Conservation (phyloP, 1,140 invertebrate genomes). For the Solen grandis region DNA sequence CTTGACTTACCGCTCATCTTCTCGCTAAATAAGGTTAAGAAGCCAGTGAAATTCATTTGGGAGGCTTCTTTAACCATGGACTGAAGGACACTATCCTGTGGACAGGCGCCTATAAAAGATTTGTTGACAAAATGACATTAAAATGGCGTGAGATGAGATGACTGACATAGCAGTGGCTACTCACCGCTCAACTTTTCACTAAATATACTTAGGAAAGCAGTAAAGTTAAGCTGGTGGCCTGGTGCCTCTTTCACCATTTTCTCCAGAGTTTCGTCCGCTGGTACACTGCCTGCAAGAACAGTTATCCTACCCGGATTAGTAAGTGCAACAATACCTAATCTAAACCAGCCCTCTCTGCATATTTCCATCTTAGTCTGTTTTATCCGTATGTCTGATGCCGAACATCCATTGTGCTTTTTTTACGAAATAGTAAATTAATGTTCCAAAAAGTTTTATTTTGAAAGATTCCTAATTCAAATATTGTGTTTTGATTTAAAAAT, state of each 20-base stretch:
- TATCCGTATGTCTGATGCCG: too few species aligned
- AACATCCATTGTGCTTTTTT: too few species aligned
- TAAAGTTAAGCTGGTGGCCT: conserved; percentile 94
- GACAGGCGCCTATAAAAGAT: conserved; percentile 47
- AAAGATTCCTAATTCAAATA: too few species aligned
- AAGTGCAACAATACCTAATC: neutral
- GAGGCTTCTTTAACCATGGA: conserved; percentile 84
- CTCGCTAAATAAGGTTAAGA: conserved; percentile 98
- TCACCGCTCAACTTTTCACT: conserved; percentile 91
- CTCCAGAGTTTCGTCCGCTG: conserved; percentile 96
- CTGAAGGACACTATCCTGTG: conserved; percentile 47
- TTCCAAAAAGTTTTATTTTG: too few species aligned
- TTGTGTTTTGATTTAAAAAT: too few species aligned
- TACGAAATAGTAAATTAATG: too few species aligned
- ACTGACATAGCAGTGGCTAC: conserved; percentile 37
- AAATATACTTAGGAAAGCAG: conserved; percentile 99
- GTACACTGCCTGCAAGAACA: conserved; percentile 72
- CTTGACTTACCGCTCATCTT: conserved; percentile 86
- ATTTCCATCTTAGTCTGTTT: neutral
- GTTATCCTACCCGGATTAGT: conserved; percentile 25
- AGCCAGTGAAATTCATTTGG: conserved; percentile 99
- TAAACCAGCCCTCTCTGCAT: neutral
- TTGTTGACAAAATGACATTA: conserved; percentile 59
- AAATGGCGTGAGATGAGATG: conserved; percentile 37
- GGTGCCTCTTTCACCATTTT: conserved; percentile 99